These are phyloP conservation scores for Microcebus tavaratra DNA, from an alignment of 2,113 vertebrate genomes.

Conservation along the genomic window DNA sequence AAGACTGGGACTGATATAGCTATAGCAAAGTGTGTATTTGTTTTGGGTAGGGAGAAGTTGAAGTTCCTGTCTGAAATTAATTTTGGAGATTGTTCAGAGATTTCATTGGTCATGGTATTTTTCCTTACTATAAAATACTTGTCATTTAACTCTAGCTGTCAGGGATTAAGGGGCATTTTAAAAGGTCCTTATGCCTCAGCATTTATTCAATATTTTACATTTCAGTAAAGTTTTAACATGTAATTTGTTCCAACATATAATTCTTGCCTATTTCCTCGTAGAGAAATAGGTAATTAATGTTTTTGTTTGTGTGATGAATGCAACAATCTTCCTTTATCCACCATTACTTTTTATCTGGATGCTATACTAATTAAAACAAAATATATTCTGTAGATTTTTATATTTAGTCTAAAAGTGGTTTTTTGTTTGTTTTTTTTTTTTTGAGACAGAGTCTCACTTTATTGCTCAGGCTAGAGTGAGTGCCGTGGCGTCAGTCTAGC, in stretches of 20 bases:
- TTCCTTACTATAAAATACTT: conserved; percentile 6
- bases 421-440: not conserved
- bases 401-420: not conserved
- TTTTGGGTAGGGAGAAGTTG: not conserved
- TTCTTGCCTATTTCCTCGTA: not conserved
- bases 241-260: not conserved
- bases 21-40: not conserved
- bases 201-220: not conserved
- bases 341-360: not conserved
- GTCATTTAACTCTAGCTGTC: not conserved
- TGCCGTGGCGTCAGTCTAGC: no score
- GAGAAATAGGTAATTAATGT: not conserved
- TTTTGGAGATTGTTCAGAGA: not conserved
- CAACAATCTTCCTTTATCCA: not conserved
- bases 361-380: not conserved
- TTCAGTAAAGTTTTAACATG: not conserved
- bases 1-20: not conserved
- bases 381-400: not conserved
- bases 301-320: not conserved
- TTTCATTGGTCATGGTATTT: not conserved
- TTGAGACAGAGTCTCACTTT: no score
- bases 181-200: not conserved
- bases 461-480: no score
- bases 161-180: not conserved
- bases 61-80: not conserved